Percentiles rank a stretch among this genome's conserved stretches.
phyloP scores from a whole-genome alignment of 2,888 invertebrate genomes.

The Parascotia fuliginaria region DNA sequence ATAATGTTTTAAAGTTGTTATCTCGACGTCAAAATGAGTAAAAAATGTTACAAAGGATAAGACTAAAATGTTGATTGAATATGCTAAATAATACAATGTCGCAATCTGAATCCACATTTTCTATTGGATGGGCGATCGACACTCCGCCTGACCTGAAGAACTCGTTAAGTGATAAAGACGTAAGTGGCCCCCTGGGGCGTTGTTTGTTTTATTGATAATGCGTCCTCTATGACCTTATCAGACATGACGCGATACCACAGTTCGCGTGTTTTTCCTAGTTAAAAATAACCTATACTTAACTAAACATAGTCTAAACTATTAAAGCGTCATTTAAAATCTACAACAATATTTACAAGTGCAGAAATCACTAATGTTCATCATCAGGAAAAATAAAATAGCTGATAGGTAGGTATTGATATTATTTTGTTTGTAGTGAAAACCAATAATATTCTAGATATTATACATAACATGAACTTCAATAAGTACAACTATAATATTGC shows the following conservation, averaged over 20 bases:
- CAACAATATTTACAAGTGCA: no score
- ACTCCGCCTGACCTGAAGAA: conserved; percentile 74
- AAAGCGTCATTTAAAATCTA: no score
- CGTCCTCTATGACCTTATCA: conserved; percentile 64
- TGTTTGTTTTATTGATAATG: conserved; percentile 74
- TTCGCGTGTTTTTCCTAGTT: conserved; percentile 42
- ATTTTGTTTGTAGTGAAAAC: no score
- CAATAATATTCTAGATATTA: no score
- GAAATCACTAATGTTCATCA: no score
- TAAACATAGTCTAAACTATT: background rate
- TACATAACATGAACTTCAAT: no score
- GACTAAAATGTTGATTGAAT: conserved; percentile 35
- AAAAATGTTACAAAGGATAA: conserved; percentile 38
- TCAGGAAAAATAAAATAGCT: no score
- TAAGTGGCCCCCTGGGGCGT: conserved; percentile 81
- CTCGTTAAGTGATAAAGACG: conserved; percentile 71
- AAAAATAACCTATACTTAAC: conserved; percentile 22
- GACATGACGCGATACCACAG: conserved; percentile 26
- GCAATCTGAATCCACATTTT: conserved; percentile 60
- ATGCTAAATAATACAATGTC: conserved; percentile 56
- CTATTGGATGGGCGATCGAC: conserved; percentile 81
- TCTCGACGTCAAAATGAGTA: conserved; percentile 31
- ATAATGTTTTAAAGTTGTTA: conserved; percentile 21
- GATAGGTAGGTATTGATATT: no score
- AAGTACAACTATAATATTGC: no score